Evolutionary conservation across 2,797 vertebrate genomes (phyloP).

Genomic region (Sebastes itinus): DNA sequence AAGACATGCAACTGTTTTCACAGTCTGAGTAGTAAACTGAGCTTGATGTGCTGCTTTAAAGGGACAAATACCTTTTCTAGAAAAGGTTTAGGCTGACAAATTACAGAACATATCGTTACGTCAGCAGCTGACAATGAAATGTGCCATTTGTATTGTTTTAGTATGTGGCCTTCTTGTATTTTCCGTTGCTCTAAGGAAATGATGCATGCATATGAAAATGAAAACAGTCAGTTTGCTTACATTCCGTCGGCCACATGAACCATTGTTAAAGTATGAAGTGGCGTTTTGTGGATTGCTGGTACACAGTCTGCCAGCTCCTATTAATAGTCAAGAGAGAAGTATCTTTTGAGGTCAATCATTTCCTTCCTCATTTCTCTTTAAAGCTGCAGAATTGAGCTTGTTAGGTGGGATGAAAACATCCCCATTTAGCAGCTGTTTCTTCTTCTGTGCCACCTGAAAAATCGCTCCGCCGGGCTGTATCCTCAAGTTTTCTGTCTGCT

Average conservation of each 20-base stretch:
- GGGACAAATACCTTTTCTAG: not conserved
- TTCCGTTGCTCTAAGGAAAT: constrained; percentile 9
- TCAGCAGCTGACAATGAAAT: not conserved
- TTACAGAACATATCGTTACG: not conserved
- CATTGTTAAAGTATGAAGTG: constrained; percentile 51
- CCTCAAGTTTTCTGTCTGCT: constrained; percentile 20
- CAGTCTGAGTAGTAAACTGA: not conserved
- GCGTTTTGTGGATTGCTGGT: constrained; percentile 57
- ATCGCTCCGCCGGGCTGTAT: constrained; percentile 4
- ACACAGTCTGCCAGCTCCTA: constrained; percentile 66
- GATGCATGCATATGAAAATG: constrained; percentile 3
- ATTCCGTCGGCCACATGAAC: constrained; percentile 30
- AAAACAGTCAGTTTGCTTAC: constrained; percentile 34
- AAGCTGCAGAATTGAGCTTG: constrained; percentile 61
- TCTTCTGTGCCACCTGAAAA: constrained; percentile 56
- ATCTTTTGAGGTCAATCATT: constrained; percentile 78
- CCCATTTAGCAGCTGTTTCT: constrained; percentile 68
- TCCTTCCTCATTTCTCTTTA: constrained; percentile 60
- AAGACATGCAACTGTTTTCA: not conserved
- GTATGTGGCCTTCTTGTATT: not conserved
- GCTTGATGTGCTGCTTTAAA: not conserved
- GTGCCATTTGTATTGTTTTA: not conserved
- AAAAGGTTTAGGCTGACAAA: not conserved
- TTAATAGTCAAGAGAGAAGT: constrained; percentile 74
- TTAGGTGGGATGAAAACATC: constrained; percentile 63